These are phyloP conservation scores for Heteronetta atricapilla DNA, from an alignment of 2,113 vertebrate species.

Conservation along the genomic window DNA sequence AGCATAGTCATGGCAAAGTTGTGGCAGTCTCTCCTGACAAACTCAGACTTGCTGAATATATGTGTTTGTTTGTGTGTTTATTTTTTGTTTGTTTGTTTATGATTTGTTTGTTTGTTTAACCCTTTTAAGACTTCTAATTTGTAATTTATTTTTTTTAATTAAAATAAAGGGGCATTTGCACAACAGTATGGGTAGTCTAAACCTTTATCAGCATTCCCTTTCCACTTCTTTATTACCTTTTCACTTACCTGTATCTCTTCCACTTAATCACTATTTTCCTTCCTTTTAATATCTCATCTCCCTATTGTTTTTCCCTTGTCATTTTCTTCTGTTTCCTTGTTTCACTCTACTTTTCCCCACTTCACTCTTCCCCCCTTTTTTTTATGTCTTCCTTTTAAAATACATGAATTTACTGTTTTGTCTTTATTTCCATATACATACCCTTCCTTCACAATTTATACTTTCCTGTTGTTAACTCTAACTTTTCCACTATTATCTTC, in stretches of 20 bases:
- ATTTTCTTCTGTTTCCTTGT: background rate
- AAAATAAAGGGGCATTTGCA: background rate
- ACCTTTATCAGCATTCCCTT: background rate
- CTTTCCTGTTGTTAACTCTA: background rate
- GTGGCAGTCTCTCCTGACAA: background rate
- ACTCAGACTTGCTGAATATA: background rate
- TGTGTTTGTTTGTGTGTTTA: too few relatives aligned
- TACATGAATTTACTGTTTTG: background rate
- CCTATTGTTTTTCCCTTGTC: background rate
- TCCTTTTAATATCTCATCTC: background rate
- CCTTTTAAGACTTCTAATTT: background rate
- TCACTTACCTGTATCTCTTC: background rate
- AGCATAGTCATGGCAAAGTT: accelerated
- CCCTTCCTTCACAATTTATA: background rate
- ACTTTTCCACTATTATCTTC: background rate
- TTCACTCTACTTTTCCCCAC: background rate
- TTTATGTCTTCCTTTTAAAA: background rate
- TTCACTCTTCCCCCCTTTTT: background rate
- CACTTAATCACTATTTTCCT: background rate
- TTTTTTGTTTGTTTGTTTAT: background rate
- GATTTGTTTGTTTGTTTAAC: background rate
- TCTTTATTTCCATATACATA: background rate
- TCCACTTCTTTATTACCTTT: background rate
- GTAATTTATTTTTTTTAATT: background rate
- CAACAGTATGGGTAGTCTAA: background rate